A percentile compares a stretch with the other conserved stretches of the same genome.
phyloP scores from a whole-genome alignment of 2,888 invertebrate species.

The Fabriciana adippe region DNA sequence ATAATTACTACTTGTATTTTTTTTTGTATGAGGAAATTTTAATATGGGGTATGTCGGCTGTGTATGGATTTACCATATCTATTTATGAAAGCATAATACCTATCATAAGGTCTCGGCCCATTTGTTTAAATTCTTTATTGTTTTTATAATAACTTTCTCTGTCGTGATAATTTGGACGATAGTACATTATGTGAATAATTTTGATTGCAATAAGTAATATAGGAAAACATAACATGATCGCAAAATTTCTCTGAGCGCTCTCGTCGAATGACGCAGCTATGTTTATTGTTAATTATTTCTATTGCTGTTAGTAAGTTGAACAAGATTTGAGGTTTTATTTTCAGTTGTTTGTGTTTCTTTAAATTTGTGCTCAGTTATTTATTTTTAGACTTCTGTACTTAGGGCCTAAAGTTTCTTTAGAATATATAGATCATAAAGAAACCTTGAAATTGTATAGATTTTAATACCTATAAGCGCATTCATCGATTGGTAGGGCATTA shows the following conservation, averaged over 20 bases:
- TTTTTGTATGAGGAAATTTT: constrained; percentile 21
- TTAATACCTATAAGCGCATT: constrained; percentile 23
- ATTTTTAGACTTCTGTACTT: constrained; percentile 65
- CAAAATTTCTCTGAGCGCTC: constrained; percentile 44
- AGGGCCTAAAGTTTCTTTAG: constrained; percentile 64
- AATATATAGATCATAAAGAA: constrained; percentile 45
- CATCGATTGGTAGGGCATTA: constrained; percentile 48
- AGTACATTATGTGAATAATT: constrained; percentile 42
- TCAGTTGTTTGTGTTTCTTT: constrained; percentile 49
- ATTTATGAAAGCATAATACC: constrained; percentile 23
- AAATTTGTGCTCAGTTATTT: constrained; percentile 55
- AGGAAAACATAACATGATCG: constrained; percentile 27
- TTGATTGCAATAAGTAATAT: constrained; percentile 49
- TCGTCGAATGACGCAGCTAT: constrained; percentile 47
- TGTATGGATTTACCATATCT: constrained; percentile 24
- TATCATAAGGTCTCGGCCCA: constrained; percentile 44
- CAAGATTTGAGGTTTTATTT: constrained; percentile 53
- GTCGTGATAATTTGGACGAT: constrained; percentile 57
- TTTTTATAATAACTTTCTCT: constrained; percentile 47
- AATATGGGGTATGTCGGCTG: constrained; percentile 29
- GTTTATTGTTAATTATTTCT: constrained; percentile 53
- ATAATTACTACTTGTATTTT: constrained; percentile 12
- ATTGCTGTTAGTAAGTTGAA: constrained; percentile 47
- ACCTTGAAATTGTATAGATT: constrained; percentile 41
- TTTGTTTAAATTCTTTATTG: constrained; percentile 38